Evolutionary conservation across 2,113 vertebrate genomes (phyloP).

Genomic region (Sturnus vulgaris): DNA sequence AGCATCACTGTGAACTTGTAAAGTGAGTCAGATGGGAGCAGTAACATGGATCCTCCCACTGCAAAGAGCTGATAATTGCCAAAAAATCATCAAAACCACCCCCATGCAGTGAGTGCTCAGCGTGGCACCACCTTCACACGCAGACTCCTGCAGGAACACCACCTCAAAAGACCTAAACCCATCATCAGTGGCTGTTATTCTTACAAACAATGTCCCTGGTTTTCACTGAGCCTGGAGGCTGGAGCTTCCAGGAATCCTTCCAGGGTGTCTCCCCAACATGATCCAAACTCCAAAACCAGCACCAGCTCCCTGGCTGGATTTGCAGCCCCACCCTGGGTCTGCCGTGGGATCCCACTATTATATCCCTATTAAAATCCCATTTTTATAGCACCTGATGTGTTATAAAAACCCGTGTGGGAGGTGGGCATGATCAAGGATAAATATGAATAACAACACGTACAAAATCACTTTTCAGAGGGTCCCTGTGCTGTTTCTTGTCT

Average conservation of each 20-base stretch:
- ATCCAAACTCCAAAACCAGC: not conserved
- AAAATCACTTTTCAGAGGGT: not conserved
- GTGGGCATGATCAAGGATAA: not conserved
- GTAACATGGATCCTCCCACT: rapidly evolving
- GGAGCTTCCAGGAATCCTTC: not conserved
- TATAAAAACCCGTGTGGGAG: not conserved
- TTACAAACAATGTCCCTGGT: not conserved
- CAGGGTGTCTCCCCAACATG: rapidly evolving
- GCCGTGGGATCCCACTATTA: not conserved
- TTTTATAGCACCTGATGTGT: rapidly evolving
- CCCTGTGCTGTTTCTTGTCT: rapidly evolving
- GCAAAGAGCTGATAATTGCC: not conserved
- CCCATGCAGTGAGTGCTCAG: rapidly evolving
- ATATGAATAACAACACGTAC: rapidly evolving
- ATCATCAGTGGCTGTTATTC: not conserved
- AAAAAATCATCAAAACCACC: rapidly evolving
- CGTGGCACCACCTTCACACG: not conserved
- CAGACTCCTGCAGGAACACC: not conserved
- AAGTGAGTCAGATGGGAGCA: rapidly evolving
- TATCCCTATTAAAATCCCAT: no score
- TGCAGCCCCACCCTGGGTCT: not conserved
- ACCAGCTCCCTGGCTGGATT: not conserved
- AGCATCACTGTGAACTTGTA: not conserved
- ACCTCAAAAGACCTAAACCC: not conserved
- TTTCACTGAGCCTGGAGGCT: not conserved